phyloP scores from a whole-genome alignment of 2,113 vertebrate genomes.

The Halcyon malimbica region DNA sequence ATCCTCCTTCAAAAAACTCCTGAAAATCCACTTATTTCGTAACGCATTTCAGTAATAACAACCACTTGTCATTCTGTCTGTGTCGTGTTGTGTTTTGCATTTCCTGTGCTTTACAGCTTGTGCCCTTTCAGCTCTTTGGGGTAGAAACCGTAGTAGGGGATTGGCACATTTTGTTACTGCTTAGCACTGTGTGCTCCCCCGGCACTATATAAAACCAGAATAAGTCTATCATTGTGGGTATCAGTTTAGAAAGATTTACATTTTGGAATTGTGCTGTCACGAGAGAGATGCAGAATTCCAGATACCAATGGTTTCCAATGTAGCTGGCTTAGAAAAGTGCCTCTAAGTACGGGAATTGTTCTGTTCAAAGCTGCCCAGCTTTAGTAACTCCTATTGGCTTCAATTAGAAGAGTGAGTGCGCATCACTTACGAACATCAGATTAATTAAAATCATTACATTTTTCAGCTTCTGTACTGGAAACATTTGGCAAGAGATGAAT shows the following conservation, averaged over 20 bases:
- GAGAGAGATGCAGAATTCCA: neutral
- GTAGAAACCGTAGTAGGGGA: neutral
- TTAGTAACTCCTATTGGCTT: neutral
- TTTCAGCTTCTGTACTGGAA: constrained; percentile 40
- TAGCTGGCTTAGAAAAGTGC: neutral
- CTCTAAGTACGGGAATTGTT: neutral
- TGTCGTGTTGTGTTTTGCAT: constrained; percentile 63
- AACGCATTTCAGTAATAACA: constrained; percentile 53
- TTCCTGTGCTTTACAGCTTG: constrained; percentile 50
- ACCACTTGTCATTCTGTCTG: constrained; percentile 57
- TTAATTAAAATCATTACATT: constrained; percentile 56
- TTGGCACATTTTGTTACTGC: neutral
- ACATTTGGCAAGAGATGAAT: constrained; percentile 61
- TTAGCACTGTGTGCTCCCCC: neutral
- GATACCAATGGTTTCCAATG: neutral
- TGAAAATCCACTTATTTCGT: constrained; percentile 60
- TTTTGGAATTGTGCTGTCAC: neutral
- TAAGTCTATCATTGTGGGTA: neutral
- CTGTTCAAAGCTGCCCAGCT: neutral
- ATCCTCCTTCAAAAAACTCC: constrained; percentile 61
- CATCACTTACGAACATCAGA: neutral
- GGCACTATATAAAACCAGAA: neutral
- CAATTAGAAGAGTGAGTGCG: neutral
- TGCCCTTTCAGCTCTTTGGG: constrained; percentile 19
- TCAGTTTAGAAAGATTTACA: neutral